Evolutionary conservation across 2,113 vertebrate species (phyloP).

Genomic region (Delphinus delphis): DNA sequence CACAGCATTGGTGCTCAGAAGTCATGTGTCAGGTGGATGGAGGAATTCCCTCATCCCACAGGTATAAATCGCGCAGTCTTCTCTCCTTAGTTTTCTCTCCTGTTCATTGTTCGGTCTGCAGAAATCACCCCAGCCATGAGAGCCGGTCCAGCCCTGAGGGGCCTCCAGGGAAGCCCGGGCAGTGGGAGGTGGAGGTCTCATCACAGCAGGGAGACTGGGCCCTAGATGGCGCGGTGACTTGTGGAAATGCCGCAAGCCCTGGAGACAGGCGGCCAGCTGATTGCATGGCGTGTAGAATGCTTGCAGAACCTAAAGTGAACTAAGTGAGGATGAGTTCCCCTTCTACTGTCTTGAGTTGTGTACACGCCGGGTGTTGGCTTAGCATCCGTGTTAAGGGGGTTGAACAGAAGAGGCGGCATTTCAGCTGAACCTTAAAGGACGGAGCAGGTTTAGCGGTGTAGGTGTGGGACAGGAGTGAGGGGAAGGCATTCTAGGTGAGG

Average conservation of each 20-base stretch:
- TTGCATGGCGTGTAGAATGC: neutral
- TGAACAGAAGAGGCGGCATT: neutral
- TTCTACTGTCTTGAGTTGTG: neutral
- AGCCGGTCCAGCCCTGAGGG: neutral
- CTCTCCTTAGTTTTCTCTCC: neutral
- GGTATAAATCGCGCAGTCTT: neutral
- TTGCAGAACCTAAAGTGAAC: neutral
- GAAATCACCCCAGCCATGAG: neutral
- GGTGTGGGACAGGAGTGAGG: neutral
- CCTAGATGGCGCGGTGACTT: neutral
- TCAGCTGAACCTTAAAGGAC: neutral
- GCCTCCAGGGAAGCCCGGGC: neutral
- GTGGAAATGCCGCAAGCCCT: neutral
- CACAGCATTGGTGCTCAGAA: neutral
- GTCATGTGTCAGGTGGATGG: neutral
- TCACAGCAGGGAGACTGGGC: neutral
- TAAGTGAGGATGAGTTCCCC: neutral
- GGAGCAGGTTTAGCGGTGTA: neutral
- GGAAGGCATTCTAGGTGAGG: neutral
- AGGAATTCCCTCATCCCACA: neutral
- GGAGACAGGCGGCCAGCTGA: neutral
- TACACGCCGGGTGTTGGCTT: accelerated
- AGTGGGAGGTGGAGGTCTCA: neutral
- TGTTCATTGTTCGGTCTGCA: neutral
- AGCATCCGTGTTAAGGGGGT: accelerated